Conservation (phyloP, 2,888 invertebrate genomes). For the Physocephala rufipes region DNA sequence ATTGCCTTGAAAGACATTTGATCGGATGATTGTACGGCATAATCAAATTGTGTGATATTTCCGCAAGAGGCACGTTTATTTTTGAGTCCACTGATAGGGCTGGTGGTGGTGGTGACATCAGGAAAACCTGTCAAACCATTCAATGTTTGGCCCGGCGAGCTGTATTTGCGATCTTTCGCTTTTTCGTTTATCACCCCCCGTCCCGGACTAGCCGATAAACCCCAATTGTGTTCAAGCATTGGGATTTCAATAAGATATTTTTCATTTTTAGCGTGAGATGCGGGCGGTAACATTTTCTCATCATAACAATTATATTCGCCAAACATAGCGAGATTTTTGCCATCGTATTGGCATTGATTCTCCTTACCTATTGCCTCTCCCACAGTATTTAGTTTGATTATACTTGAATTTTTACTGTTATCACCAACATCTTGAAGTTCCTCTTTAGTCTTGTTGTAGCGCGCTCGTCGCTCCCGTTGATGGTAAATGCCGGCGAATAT, state of each 20-base stretch:
- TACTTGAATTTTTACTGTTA: slow-evolving; percentile 64
- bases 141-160: slow-evolving; percentile 42
- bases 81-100: slow-evolving; percentile 28
- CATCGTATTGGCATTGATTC: slow-evolving; percentile 28
- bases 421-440: slow-evolving; percentile 69
- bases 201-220: slow-evolving; percentile 51
- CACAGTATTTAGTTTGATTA: slow-evolving; percentile 59
- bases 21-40: slow-evolving; percentile 58
- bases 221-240: slow-evolving; percentile 51
- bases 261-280: slow-evolving; percentile 67
- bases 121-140: slow-evolving; percentile 27
- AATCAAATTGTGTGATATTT: slow-evolving; percentile 52
- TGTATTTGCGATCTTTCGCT: slow-evolving; percentile 42
- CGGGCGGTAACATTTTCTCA: slow-evolving; percentile 67
- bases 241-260: slow-evolving; percentile 73
- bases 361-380: slow-evolving; percentile 44
- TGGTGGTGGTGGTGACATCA: background rate
- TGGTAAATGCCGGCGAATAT: slow-evolving; percentile 91
- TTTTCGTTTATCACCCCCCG: slow-evolving; percentile 37
- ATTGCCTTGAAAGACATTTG: slow-evolving; percentile 63
- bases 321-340: slow-evolving; percentile 58
- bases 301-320: slow-evolving; percentile 76
- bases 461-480: slow-evolving; percentile 75
- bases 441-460: slow-evolving; percentile 79
- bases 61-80: slow-evolving; percentile 53